These are phyloP conservation scores for Cenopis cana DNA, from an alignment of 2,888 invertebrate genomes.

Conservation along the genomic window DNA sequence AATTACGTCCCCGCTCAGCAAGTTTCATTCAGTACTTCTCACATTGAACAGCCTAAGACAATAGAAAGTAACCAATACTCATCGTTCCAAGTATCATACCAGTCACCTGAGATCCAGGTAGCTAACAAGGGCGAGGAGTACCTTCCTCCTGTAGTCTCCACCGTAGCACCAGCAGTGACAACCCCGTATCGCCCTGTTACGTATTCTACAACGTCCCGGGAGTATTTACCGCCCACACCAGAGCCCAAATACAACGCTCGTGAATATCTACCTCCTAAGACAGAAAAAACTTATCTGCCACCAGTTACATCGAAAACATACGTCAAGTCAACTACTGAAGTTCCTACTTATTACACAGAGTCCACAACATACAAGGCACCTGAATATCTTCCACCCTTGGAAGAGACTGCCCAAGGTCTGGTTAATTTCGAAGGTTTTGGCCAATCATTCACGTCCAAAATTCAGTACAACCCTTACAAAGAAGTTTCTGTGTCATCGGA, in stretches of 20 bases:
- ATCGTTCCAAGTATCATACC: conserved; percentile 63
- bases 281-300: conserved; percentile 55
- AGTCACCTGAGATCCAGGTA: conserved; percentile 74
- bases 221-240: conserved; percentile 50
- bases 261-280: conserved; percentile 53
- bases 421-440: conserved; percentile 61
- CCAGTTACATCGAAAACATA: conserved; percentile 57
- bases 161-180: conserved; percentile 57
- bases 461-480: conserved; percentile 64
- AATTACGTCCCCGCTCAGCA: conserved; percentile 53
- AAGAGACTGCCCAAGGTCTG: conserved; percentile 49
- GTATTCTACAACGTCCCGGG: conserved; percentile 57
- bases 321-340: conserved; percentile 61
- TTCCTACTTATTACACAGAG: conserved; percentile 61
- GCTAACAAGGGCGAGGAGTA: conserved; percentile 76
- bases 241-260: conserved; percentile 60
- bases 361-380: conserved; percentile 63
- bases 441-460: conserved; percentile 50
- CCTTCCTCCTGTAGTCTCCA: conserved; percentile 69
- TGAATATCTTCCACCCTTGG: conserved; percentile 62
- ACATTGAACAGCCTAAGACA: conserved; percentile 61
- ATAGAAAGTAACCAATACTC: conserved; percentile 69
- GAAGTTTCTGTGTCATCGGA: conserved; percentile 54
- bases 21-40: conserved; percentile 63
- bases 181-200: conserved; percentile 67